Base-by-base conservation (phyloP, 2,797 vertebrate genomes). In the Crenichthys baileyi region DNA sequence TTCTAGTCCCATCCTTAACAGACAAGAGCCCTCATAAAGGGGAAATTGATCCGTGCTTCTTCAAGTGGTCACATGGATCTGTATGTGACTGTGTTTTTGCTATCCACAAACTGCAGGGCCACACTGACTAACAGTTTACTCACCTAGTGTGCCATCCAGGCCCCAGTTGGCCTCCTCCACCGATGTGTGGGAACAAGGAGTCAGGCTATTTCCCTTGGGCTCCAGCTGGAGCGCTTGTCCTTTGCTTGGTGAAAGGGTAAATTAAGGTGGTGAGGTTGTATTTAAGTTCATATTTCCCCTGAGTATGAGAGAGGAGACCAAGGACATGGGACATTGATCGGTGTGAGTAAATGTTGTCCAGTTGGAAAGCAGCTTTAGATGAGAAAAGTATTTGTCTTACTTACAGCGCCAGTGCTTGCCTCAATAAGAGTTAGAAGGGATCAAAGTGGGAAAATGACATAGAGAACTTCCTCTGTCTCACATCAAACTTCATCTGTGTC, bases 261-360 rank as follows among this genome's bases (percentile, higher is more conserved):
- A 93, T 91, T 89, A 91, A 92, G 91, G 92, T 93, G 88, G 83
- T 76, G 80, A 83, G 91, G 91, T 91, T 88, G 90, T 93, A 86
- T 93, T 93, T 90, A 91, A 93, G 93, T 92, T 93, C 91, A 93
- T 95, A 95, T 95, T 94, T 95, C 93, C 94, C 93, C 78, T 46
- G 93, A 91, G 93, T 81, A 77, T 67, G 72, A 83, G 74, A 87
- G 85, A 90, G 85, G 80, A 92, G 89, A 91, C 85, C 82, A 86
- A 94, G 92, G 92, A 93, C 89, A 90, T 82, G 86, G 92, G 92
- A 94, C 94, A 94, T 93, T 91, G 93, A 93, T 94, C 83, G 80
- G 68, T 44, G 81, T 91, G 91, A 90, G 93, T 94, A 95, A 95
- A 94, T 93, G 90, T 88, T 91, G 90, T 85, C 81, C 87, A 82